A percentile compares a stretch with the other conserved stretches of the same genome.
These are phyloP conservation scores for Venustaconcha ellipsiformis DNA, from an alignment of 1,140 invertebrate species.

Conservation along the genomic window DNA sequence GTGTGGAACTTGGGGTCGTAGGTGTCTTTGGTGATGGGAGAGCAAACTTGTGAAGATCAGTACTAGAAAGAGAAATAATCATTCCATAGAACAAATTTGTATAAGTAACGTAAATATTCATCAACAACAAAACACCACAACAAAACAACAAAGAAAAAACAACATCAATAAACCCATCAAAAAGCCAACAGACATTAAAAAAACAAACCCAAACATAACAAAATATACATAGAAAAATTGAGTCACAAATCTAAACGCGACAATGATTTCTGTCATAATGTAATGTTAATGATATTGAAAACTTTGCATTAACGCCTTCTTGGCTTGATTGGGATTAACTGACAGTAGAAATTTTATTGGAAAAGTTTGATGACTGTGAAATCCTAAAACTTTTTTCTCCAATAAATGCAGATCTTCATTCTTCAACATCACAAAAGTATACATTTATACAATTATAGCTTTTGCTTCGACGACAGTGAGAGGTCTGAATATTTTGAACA, in stretches of 20 bases:
- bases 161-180: too few relatives aligned
- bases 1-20: conserved; percentile 58
- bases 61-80: conserved; percentile 40
- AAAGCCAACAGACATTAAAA: too few relatives aligned
- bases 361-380: background rate
- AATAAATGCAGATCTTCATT: conserved; percentile 61
- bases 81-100: background rate
- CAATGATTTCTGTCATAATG: too few relatives aligned
- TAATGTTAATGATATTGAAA: too few relatives aligned
- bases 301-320: too few relatives aligned
- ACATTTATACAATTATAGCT: background rate
- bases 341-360: too few relatives aligned
- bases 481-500: background rate
- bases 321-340: too few relatives aligned
- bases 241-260: too few relatives aligned
- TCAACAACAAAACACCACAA: background rate
- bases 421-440: background rate
- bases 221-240: too few relatives aligned
- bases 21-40: conserved; percentile 66
- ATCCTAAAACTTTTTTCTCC: background rate
- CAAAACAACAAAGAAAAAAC: too few relatives aligned
- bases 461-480: background rate
- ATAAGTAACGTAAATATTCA: background rate
- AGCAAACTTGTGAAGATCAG: conserved; percentile 62
- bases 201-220: too few relatives aligned